phyloP scores from a whole-genome alignment of 2,113 vertebrate genomes.

The pig (Sus scrofa) region DNA sequence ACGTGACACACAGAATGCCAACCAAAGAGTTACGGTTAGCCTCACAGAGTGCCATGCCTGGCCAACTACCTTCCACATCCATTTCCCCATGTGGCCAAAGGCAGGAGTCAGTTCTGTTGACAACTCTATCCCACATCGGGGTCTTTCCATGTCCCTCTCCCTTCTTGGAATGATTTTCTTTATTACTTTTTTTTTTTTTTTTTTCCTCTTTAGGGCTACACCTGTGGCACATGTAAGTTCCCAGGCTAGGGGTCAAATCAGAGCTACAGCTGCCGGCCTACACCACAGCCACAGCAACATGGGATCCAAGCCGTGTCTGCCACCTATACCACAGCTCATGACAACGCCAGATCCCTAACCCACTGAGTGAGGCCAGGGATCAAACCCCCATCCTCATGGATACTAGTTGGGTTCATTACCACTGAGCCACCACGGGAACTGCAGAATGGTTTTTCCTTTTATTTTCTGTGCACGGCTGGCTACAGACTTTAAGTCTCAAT shows the following conservation, averaged over 20 bases:
- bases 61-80: not conserved
- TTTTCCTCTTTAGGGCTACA: too few relatives aligned
- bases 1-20: not conserved
- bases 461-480: not conserved
- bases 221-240: too few relatives aligned
- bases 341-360: too few relatives aligned
- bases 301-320: too few relatives aligned
- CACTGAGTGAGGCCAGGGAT: too few relatives aligned
- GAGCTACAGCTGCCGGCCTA: too few relatives aligned
- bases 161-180: not conserved
- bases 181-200: not conserved
- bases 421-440: too few relatives aligned
- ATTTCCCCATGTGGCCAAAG: not conserved
- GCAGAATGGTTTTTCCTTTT: not conserved
- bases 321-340: too few relatives aligned
- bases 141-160: not conserved
- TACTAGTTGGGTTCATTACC: too few relatives aligned
- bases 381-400: too few relatives aligned
- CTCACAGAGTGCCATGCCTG: rapidly evolving
- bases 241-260: too few relatives aligned
- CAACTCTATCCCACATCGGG: not conserved
- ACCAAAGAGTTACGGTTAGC: not conserved
- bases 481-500: not conserved
- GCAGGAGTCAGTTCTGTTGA: not conserved
- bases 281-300: too few relatives aligned